A percentile compares a stretch with the other conserved stretches of the same genome.
Conservation (phyloP, 2,888 invertebrate species). For the Brachyptera risi region DNA sequence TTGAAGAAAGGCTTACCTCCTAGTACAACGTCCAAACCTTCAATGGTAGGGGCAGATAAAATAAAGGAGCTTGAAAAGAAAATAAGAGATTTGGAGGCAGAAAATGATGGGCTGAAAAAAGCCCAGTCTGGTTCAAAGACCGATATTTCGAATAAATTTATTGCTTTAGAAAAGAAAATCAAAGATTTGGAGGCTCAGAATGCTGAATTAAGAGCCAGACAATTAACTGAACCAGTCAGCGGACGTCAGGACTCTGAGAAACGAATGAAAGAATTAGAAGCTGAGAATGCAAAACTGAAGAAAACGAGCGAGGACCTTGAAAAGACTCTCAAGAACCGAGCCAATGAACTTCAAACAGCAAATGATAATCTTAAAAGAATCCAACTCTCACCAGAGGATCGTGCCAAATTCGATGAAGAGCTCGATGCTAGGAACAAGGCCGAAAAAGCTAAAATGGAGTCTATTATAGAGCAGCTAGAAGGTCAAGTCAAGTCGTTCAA, state of each 20-base stretch:
- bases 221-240: background rate
- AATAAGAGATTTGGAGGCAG: background rate
- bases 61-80: background rate
- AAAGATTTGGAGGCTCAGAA: background rate
- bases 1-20: background rate
- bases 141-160: background rate
- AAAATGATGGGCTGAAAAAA: background rate
- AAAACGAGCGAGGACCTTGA: background rate
- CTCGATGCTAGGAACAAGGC: background rate
- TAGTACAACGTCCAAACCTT: background rate
- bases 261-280: background rate
- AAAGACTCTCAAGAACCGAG: background rate
- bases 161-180: background rate
- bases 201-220: background rate
- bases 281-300: background rate
- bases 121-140: background rate
- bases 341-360: background rate
- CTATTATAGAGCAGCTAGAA: background rate
- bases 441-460: constrained; percentile 9
- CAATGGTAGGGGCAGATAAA: background rate
- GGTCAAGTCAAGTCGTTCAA: background rate
- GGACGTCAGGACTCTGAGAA: background rate
- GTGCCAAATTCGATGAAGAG: background rate
- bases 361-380: background rate
- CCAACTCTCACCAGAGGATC: background rate